Conservation (phyloP, 2,113 vertebrate species). For the Oenanthe oenanthe region DNA sequence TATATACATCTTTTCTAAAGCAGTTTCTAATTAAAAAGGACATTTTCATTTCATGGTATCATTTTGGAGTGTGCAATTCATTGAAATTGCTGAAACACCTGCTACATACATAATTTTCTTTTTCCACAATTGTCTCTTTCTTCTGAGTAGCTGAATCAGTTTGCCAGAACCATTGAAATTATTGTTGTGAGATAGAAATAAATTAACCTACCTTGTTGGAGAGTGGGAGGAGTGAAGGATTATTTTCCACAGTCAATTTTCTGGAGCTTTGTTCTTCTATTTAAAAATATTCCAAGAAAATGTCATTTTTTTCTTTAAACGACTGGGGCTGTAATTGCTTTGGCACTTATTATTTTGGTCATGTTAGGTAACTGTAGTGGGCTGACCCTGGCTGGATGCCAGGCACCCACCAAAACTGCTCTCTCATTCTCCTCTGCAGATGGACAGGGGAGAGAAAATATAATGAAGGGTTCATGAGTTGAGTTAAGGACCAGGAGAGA, state of each 20-base stretch:
- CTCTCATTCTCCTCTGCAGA: not conserved
- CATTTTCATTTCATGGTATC: not conserved
- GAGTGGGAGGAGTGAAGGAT: not conserved
- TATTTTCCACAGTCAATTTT: not conserved
- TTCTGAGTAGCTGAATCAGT: not conserved
- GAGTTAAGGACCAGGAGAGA: not conserved
- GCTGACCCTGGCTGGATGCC: not conserved
- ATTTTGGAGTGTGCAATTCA: not conserved
- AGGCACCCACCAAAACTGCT: not conserved
- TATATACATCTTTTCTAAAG: not conserved
- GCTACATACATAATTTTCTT: not conserved
- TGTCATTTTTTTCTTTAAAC: not conserved
- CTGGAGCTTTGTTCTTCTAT: not conserved
- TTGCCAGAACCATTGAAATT: not conserved
- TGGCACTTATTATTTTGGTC: not conserved
- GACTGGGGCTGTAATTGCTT: not conserved
- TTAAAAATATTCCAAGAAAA: not conserved
- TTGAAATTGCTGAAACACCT: not conserved
- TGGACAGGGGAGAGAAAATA: not conserved
- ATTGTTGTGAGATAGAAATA: not conserved
- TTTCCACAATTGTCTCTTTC: not conserved
- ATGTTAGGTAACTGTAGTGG: not conserved
- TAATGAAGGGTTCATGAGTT: not conserved
- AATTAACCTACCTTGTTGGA: not conserved
- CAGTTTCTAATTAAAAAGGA: not conserved